Evolutionary conservation across 2,888 invertebrate species (phyloP), one percentile per base, ranked within the genome.

Genomic region (Nymphalis c-album): DNA sequence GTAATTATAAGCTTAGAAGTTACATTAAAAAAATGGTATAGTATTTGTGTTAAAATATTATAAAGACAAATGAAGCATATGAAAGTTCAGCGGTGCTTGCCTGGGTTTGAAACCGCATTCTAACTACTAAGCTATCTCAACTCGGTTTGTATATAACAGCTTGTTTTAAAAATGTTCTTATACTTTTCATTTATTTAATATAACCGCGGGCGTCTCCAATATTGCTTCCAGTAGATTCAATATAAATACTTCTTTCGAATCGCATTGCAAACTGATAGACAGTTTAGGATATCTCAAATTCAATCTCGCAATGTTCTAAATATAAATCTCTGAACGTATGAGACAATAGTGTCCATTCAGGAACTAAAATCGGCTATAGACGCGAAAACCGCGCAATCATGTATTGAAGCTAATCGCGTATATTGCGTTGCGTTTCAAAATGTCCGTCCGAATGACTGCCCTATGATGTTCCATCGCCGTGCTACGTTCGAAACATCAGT

Each of bases 361-460:
- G 17, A 1, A 18, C 57, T 57, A 40, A 40, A 57, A 40, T 18
- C 57, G 57, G 13, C 40, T 40, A 40, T 57, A 40, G 57, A 10
- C 26, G 61, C 60, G 45, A 63, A 68, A 71, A 70, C 67, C 63
- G 60, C 55, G 59, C 70, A 71, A 71, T 71, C 67, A 71, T 68
- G 67, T 68, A 67, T 48, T 55, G 66, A 2, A 50, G 53, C 64
- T 67, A 67, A 70, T 70, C 69, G 67, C 45, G 60, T 64, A 60
- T 67, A 59, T 53, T 63, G 64, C 63, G 31, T 40, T 61, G 71
- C 62, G 64, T 67, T 69, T 67, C 67, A 51, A 59, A 67, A 60
- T 47, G 47, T 47, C 47, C 60, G 20, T 47, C 20, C 60, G 45
- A 60, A 47, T 26, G 60, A 60, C 46, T 47, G 46, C 46, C 20